These are phyloP conservation scores for Plutomurus gul DNA, from an alignment of 1,140 invertebrate species.

Conservation along the genomic window DNA sequence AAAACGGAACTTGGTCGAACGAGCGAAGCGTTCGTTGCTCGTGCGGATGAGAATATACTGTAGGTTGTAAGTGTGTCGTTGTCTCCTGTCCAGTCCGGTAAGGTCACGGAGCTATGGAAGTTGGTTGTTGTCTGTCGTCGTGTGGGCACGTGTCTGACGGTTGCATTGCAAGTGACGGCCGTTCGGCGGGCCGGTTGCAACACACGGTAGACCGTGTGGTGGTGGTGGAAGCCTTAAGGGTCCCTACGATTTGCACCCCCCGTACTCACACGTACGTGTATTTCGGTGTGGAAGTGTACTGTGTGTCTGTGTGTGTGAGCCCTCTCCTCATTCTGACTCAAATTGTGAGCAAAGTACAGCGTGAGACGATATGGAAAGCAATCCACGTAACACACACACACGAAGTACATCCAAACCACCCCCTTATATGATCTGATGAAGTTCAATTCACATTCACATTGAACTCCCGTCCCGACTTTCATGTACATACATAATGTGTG, in stretches of 20 bases:
- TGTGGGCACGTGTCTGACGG: constrained; percentile 52
- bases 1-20: not conserved
- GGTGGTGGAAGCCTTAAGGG: constrained; percentile 39
- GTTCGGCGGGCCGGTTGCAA: constrained; percentile 38
- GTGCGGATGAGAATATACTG: not conserved
- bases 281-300: not conserved
- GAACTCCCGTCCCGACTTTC: too few relatives aligned
- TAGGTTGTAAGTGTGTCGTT: not conserved
- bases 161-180: constrained; percentile 52
- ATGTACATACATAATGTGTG: too few relatives aligned
- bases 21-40: not conserved
- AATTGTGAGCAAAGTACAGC: too few relatives aligned
- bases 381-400: not conserved
- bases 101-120: constrained; percentile 43
- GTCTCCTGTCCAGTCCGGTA: constrained; percentile 27
- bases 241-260: constrained; percentile 24
- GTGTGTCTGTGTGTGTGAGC: not conserved
- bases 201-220: constrained; percentile 1
- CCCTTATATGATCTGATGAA: too few relatives aligned
- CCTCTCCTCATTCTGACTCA: not conserved
- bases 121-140: constrained; percentile 48
- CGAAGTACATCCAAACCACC: not conserved
- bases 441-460: too few relatives aligned
- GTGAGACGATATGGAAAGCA: too few relatives aligned
- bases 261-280: not conserved